A percentile compares a stretch with the other conserved stretches of the same genome.
phyloP scores from a whole-genome alignment of 2,113 vertebrate species.

The Albula goreensis region DNA sequence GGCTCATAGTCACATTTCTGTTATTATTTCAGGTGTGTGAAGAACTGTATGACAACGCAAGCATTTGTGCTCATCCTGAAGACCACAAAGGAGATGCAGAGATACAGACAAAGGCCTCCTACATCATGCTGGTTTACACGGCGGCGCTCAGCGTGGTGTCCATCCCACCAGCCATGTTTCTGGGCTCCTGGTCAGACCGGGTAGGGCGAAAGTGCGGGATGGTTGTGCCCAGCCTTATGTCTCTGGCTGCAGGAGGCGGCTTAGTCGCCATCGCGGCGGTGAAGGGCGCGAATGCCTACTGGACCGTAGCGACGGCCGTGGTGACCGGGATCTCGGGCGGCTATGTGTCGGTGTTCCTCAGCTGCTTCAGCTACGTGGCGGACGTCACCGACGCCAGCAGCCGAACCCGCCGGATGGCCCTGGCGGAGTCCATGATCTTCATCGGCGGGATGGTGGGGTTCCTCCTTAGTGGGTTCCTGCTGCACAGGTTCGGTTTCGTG shows the following conservation, averaged over 20 bases:
- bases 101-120: conserved; percentile 46
- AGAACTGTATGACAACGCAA: conserved; percentile 36
- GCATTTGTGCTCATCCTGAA: conserved; percentile 38
- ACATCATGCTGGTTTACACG: conserved; percentile 51
- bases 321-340: conserved; percentile 54
- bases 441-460: conserved; percentile 58
- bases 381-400: conserved; percentile 46
- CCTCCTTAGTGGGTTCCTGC: conserved; percentile 52
- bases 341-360: conserved; percentile 55
- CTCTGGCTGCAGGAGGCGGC: conserved; percentile 44
- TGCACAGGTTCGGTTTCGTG: conserved; percentile 41
- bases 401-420: conserved; percentile 54
- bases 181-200: conserved; percentile 63
- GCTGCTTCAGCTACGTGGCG: conserved; percentile 61
- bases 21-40: conserved; percentile 52
- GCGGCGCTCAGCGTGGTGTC: conserved; percentile 50
- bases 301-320: conserved; percentile 41
- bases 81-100: conserved; percentile 37
- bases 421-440: conserved; percentile 61
- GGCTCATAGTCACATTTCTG: not conserved
- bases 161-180: conserved; percentile 53
- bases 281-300: conserved; percentile 47
- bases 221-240: conserved; percentile 50
- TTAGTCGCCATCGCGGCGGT: conserved; percentile 45
- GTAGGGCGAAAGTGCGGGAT: conserved; percentile 54